Conservation (phyloP, 1,140 invertebrate genomes). For the Scaptomyza pallida region DNA sequence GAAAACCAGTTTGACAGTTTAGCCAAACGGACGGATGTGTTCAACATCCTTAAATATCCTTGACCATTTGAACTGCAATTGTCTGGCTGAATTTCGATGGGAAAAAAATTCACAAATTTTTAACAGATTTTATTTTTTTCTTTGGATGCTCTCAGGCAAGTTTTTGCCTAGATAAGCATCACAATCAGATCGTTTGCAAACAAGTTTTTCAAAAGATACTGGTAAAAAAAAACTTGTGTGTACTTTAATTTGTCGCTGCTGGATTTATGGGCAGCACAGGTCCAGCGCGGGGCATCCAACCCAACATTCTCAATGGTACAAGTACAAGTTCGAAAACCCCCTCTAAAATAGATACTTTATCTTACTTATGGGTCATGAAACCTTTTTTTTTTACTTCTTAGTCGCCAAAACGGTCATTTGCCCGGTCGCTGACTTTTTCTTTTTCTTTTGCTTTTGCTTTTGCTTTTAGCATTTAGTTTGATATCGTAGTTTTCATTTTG, state of each 20-base stretch:
- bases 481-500: slow-evolving; percentile 53
- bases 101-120: slow-evolving; percentile 63
- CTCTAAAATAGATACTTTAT: not conserved
- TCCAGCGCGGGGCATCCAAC: slow-evolving; percentile 28
- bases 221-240: slow-evolving; percentile 5
- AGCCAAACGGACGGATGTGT: slow-evolving; percentile 30
- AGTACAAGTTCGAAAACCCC: not conserved
- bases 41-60: slow-evolving; percentile 63
- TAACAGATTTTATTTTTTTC: slow-evolving; percentile 42
- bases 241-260: slow-evolving; percentile 37
- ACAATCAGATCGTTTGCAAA: slow-evolving; percentile 17
- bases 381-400: slow-evolving; percentile 50
- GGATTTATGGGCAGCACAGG: slow-evolving; percentile 36
- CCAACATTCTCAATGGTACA: slow-evolving; percentile 3
- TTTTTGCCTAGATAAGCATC: slow-evolving; percentile 25
- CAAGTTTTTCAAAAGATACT: slow-evolving; percentile 19
- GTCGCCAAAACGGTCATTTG: slow-evolving; percentile 1
- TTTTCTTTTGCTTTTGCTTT: slow-evolving; percentile 29
- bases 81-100: slow-evolving; percentile 63
- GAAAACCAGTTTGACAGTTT: slow-evolving; percentile 53
- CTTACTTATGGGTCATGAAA: slow-evolving; percentile 60
- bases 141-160: slow-evolving; percentile 20
- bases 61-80: slow-evolving; percentile 82
- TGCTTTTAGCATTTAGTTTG: slow-evolving; percentile 56
- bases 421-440: slow-evolving; percentile 32